Conservation (phyloP, 2,797 vertebrate species). For the Xiphophorus birchmanni region DNA sequence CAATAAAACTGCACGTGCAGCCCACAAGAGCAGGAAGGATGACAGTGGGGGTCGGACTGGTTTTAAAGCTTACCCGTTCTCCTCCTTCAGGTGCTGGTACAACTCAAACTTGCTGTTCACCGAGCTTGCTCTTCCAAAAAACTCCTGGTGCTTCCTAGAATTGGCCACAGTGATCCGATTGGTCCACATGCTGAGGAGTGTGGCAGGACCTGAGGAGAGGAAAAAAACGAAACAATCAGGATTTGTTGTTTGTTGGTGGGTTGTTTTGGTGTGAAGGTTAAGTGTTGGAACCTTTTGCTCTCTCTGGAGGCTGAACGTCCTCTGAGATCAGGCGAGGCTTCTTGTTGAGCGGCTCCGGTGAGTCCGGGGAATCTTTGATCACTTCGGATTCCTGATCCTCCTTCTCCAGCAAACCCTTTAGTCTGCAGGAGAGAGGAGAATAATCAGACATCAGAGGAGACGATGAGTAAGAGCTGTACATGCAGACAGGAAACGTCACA, state of each 20-base stretch:
- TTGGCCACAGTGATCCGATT: constrained; percentile 94
- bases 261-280: background rate
- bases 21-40: background rate
- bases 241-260: background rate
- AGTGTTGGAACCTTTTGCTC: constrained; percentile 87
- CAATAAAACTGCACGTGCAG: background rate
- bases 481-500: background rate
- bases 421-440: constrained; percentile 64
- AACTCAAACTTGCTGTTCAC: constrained; percentile 95
- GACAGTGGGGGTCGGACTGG: background rate
- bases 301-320: constrained; percentile 87
- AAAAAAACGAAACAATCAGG: background rate
- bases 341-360: constrained; percentile 96
- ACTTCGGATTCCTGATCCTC: constrained; percentile 93
- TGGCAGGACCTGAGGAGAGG: constrained; percentile 87
- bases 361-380: constrained; percentile 98
- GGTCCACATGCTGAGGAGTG: constrained; percentile 94
- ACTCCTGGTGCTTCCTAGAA: constrained; percentile 97
- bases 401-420: constrained; percentile 91
- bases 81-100: constrained; percentile 97
- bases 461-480: background rate
- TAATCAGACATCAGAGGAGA: background rate
- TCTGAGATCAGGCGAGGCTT: constrained; percentile 90
- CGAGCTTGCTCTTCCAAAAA: constrained; percentile 90
- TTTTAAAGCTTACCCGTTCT: constrained; percentile 87